phyloP scores from a whole-genome alignment of 2,888 invertebrate genomes.

The Carcina quercana region DNA sequence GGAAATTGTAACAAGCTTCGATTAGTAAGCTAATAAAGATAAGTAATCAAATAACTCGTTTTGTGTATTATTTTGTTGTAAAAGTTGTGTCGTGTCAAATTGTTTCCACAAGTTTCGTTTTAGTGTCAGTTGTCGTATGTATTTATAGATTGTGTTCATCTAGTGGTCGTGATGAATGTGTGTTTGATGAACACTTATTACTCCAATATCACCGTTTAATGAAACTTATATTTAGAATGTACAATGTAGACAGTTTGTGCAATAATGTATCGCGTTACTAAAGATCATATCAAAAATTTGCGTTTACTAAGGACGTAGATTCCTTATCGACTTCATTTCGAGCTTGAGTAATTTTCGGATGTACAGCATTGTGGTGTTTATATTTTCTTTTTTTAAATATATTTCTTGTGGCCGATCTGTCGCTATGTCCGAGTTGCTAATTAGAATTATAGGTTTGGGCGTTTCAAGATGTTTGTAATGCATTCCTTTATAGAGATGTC shows the following conservation, averaged over 20 bases:
- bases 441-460: neutral
- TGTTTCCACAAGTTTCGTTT: neutral
- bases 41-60: too few species aligned
- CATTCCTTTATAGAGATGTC: constrained; percentile 27
- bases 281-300: too few species aligned
- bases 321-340: too few species aligned
- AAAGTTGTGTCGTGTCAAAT: neutral
- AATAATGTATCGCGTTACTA: too few species aligned
- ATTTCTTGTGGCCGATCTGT: constrained; percentile 60
- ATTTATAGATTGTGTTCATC: constrained; percentile 6
- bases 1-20: too few species aligned
- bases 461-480: constrained; percentile 26
- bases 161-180: constrained; percentile 1
- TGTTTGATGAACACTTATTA: constrained; percentile 3
- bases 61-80: neutral
- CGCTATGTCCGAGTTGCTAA: constrained; percentile 40
- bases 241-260: neutral
- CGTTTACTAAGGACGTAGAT: too few species aligned
- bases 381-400: constrained; percentile 31
- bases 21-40: too few species aligned
- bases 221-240: neutral
- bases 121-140: neutral
- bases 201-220: neutral
- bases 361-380: too few species aligned
- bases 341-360: too few species aligned